Evolutionary conservation across 2,888 invertebrate genomes (phyloP), one percentile per base, ranked within the genome.

Genomic region (Psylliodes chrysocephalus): DNA sequence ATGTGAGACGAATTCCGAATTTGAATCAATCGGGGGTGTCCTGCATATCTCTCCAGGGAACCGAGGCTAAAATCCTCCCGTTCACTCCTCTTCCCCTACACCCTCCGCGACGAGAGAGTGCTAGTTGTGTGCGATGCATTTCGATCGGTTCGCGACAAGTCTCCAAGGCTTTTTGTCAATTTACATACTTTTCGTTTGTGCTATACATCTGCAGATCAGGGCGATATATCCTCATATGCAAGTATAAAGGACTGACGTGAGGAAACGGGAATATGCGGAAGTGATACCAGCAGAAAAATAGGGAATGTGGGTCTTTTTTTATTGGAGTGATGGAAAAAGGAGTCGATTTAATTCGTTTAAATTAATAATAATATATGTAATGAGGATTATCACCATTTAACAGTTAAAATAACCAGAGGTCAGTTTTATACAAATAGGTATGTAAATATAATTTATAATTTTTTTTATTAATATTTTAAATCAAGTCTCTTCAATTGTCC

Each of bases 1-100:
- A 67, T 70, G 70, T 66, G 67, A 62, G 64, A 55, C 44, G 68
- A 68, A 65, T 68, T 63, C 67, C 57, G 63, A 71, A 71, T 71
- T 70, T 53, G 47, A 28, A 60, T 44, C 28, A 47, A 35, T n/a
- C 5, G 25, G 59, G 52, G 35, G 14, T 35, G 35, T 35, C 35
- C 35, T 35, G 19, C 14, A 35, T 35, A 14, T 35, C 4, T 14
- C 35, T 10, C 1, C 4, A 35, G 35, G 35, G 35, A 35, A 35
- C 14, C 3, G 35, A 35, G 35, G 35, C 35, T 35, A 35, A 35
- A 35, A 35, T 35, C 35, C 35, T 35, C 35, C 35, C 35, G 10
- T 2, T n/a, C 35, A 14, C 35, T 35, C 33, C 33, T 7, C 33
- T 33, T n/a, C 10, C 33, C 12, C 35, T 10, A 14, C 35, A 1